These are phyloP conservation scores for Ramphastos sulfuratus DNA, from an alignment of 2,113 vertebrate species.

Conservation along the genomic window DNA sequence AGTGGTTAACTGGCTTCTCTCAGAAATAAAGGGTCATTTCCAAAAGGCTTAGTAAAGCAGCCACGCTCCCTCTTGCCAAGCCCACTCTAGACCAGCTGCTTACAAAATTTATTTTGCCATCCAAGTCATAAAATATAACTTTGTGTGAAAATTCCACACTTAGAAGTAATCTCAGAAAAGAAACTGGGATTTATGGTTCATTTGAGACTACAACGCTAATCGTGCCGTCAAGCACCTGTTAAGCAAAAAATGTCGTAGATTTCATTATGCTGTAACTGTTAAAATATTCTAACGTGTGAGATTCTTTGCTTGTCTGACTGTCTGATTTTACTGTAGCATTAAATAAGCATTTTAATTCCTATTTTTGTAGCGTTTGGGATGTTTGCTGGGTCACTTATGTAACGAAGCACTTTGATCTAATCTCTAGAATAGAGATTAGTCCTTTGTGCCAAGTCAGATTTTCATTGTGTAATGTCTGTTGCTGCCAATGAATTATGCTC, in stretches of 20 bases:
- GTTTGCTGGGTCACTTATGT: constrained; percentile 44
- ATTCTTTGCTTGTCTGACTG: background rate
- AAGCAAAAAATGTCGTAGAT: background rate
- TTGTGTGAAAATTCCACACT: background rate
- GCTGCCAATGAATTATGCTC: constrained; percentile 10
- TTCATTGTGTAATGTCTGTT: constrained; percentile 33
- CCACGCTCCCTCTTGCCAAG: background rate
- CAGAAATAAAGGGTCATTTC: background rate
- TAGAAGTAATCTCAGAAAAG: background rate
- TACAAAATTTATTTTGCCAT: background rate
- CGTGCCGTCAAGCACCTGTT: background rate
- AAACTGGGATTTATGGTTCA: background rate
- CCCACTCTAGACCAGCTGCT: background rate
- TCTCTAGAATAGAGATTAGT: constrained; percentile 61
- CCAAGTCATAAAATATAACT: background rate
- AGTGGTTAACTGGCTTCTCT: background rate
- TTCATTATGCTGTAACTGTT: background rate
- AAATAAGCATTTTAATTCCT: constrained; percentile 33
- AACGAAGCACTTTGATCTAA: constrained; percentile 52
- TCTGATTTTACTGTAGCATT: background rate
- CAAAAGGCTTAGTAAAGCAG: background rate
- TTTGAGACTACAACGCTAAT: background rate
- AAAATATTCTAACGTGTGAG: background rate
- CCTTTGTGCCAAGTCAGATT: constrained; percentile 29
- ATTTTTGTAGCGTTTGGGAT: constrained; percentile 3